phyloP scores from a whole-genome alignment of 2,797 vertebrate species.

The Loris lydekkerianus region DNA sequence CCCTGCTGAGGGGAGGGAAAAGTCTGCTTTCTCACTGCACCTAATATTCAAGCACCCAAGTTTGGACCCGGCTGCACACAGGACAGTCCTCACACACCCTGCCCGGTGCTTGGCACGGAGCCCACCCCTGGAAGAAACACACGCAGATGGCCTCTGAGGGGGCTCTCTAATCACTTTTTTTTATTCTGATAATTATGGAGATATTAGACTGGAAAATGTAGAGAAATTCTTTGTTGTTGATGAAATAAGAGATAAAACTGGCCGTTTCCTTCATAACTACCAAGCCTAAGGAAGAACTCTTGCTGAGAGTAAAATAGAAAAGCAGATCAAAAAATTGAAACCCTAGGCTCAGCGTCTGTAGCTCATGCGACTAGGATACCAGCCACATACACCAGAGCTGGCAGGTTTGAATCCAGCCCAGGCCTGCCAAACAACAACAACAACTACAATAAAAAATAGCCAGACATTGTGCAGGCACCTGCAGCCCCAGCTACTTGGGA shows the following conservation, averaged over 20 bases:
- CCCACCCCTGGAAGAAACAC: not conserved
- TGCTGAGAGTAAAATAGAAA: conserved; percentile 24
- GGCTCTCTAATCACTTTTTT: not conserved
- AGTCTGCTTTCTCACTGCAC: not conserved
- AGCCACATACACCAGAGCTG: too few relatives aligned
- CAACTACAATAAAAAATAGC: too few relatives aligned
- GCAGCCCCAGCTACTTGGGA: too few relatives aligned
- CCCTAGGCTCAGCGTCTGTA: not conserved
- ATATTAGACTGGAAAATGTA: not conserved
- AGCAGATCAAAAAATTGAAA: not conserved
- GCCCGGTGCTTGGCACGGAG: not conserved
- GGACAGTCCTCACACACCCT: not conserved
- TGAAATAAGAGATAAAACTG: not conserved
- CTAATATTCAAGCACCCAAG: not conserved
- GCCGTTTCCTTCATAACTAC: not conserved
- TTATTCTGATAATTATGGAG: not conserved
- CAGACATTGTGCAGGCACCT: accelerated
- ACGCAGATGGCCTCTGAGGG: not conserved
- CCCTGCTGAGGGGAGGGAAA: not conserved
- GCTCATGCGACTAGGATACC: too few relatives aligned
- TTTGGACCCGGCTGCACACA: not conserved
- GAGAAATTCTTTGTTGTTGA: not conserved
- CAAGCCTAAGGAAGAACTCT: not conserved
- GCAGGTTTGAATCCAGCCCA: too few relatives aligned
- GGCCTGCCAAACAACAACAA: too few relatives aligned